Base-by-base conservation (phyloP, 1,140 invertebrate species). In the Apis florea region DNA sequence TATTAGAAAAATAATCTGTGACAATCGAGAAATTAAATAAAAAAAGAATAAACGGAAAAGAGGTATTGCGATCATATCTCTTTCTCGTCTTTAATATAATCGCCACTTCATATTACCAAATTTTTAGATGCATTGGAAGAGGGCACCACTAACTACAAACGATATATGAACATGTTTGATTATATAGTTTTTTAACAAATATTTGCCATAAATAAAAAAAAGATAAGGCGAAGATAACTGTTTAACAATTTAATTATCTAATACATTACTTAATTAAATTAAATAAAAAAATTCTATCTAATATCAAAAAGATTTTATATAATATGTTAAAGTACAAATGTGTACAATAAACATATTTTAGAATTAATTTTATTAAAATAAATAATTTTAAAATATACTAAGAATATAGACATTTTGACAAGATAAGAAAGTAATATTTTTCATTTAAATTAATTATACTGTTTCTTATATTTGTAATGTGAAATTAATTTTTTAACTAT, bases 11-110 rank as follows among this genome's bases (percentile, higher is more conserved):
- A 47, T 12, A 6, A 12, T 53, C 12, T 24, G 31, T 56, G 31
- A 5, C 40, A 13, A 31, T 12, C 24, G 5, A 17, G 12, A 51
- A 76, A 75, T 70, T 51, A 47, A 71, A 75, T 49, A 12, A 67
- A 56, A 81, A 76, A 70, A 56, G 67, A 56, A 17, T 24, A 77
- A 82, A 82, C 49, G 54, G 54, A 78, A 82, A 78, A 54, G 21
- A 77, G 26, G 56, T 59, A 56, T 53, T 63, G 6, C 40, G 68
- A 68, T 64, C 58, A 26, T 75, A 31, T 53, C 51, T 54, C 64
- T 68, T 53, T 56, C 56, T n/a, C 56, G 12, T 80, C 47, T 58
- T 54, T n/a, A 31, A 58, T 51, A 24, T 24, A 72, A 58, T 70
- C 47, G n/a, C 51, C 31, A 74, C 53, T 47, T 79, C 56, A n/a